Evolutionary conservation across 2,113 vertebrate genomes (phyloP).

Genomic region (Pedionomus torquatus): DNA sequence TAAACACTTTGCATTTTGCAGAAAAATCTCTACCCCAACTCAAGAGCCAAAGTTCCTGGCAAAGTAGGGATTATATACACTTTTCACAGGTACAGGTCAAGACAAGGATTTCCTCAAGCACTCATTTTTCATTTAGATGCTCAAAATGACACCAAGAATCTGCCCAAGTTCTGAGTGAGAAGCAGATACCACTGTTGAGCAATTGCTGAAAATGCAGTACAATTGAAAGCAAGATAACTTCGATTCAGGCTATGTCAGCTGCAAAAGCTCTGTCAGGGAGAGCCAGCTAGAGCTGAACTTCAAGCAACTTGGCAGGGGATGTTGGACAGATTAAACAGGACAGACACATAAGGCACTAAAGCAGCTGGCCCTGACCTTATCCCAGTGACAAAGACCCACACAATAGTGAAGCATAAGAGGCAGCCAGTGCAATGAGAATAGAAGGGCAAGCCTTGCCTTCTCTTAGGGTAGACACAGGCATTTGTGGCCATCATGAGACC

Average conservation of each 20-base stretch:
- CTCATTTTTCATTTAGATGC: background rate
- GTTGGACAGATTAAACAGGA: background rate
- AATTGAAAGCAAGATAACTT: background rate
- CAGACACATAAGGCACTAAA: fast-evolving
- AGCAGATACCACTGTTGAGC: background rate
- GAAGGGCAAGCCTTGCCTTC: background rate
- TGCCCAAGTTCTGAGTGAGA: background rate
- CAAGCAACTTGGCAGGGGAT: background rate
- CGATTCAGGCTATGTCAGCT: background rate
- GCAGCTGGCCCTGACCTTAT: background rate
- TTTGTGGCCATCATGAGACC: background rate
- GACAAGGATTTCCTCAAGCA: background rate
- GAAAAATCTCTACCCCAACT: background rate
- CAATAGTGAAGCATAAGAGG: background rate
- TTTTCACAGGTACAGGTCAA: background rate
- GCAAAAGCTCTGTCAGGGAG: background rate
- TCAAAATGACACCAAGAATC: background rate
- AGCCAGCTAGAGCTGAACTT: background rate
- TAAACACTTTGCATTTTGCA: background rate
- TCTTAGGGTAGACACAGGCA: background rate
- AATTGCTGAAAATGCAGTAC: background rate
- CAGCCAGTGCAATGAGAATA: fast-evolving
- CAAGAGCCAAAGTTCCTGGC: background rate
- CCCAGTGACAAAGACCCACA: background rate
- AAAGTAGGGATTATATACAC: background rate